Base-by-base conservation (phyloP, 1,140 invertebrate genomes). In the Carposina sasakii region DNA sequence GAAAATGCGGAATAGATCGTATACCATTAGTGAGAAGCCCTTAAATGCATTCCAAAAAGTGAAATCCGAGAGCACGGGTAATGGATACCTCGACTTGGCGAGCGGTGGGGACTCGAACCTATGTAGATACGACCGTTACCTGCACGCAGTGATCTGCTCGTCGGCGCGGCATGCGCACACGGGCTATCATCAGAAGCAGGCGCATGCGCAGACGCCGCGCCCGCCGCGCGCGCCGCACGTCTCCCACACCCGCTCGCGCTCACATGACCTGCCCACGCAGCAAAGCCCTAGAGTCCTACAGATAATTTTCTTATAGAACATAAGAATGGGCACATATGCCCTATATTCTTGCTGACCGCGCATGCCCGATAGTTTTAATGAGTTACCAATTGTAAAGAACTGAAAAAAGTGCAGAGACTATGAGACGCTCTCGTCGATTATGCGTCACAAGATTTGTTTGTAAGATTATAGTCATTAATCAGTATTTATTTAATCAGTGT, bases 121-220 rank as follows among this genome's bases (percentile, higher is more conserved):
- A 21, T 89, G 87, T 54, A 81, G 87, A 60, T 88, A 88, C 58
- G 88, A 89, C 56, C 85, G 88, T n/a, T 88, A 88, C 60, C 67
- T 88, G 17, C 88, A 88, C 63, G 87, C 87, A 13, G 88, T 88
- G 15, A 88, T 88, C 53, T 89, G 87, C 54, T 84, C 76, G 15
- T 83, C 77, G 12, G 76, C 77, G 9, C 63, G 72, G 12, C 83
- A 86, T 46, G 83, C 78, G 3, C 67, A 84, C 34, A 75, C 78
- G 0, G 81, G 81, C 3, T 76, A 73, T 52, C 85, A 86, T 60
- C 72, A 81, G 47, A 79, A 77, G 31, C 75, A 81, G 34, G 36
- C 48, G 34, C 66, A 63, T 45, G 52, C 67, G 19, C 37, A 73
- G 48, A 57, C 56, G n/a, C 59, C 57, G 5, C 43, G 52, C 1